Percentiles rank a stretch among this genome's conserved stretches.
phyloP scores from a whole-genome alignment of 92 coral and sea anemone species.

The Epizoanthus ramosus region DNA sequence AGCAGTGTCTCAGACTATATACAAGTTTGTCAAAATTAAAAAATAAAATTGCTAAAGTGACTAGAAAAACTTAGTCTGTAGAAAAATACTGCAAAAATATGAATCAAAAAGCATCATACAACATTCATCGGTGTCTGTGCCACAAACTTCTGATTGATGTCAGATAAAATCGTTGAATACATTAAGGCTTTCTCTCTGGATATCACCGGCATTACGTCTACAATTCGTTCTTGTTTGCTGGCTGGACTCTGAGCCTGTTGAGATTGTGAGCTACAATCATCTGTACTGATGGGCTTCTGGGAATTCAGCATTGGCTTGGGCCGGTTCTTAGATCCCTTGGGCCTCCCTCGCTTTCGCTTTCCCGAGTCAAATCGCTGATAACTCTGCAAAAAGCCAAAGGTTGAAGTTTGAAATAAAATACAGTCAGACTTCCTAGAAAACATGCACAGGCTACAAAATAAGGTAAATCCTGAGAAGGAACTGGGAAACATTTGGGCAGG shows the following conservation, averaged over 20 bases:
- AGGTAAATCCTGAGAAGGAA: neutral
- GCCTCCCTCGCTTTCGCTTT: slow-evolving; percentile 92
- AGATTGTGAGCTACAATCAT: slow-evolving; percentile 44
- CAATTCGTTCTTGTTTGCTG: slow-evolving; percentile 51
- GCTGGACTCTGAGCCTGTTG: slow-evolving; percentile 60
- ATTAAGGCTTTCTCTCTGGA: slow-evolving; percentile 88
- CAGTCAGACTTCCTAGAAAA: too few species aligned
- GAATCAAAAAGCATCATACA: slow-evolving; percentile 36
- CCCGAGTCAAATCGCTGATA: slow-evolving; percentile 64
- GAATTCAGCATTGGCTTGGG: slow-evolving; percentile 77
- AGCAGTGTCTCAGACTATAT: too few species aligned
- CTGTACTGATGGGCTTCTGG: slow-evolving; percentile 46
- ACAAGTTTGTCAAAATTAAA: too few species aligned
- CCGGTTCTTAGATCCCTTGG: slow-evolving; percentile 96
- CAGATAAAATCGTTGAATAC: slow-evolving; percentile 84
- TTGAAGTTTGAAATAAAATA: neutral
- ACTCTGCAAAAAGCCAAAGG: slow-evolving; percentile 25
- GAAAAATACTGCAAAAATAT: too few species aligned
- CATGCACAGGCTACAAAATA: neutral
- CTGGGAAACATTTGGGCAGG: neutral
- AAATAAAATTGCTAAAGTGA: too few species aligned
- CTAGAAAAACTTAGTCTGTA: too few species aligned
- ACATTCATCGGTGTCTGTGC: slow-evolving; percentile 91
- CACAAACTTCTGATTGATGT: slow-evolving; percentile 89
- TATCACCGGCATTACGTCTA: slow-evolving; percentile 78